phyloP scores from a whole-genome alignment of 2,888 invertebrate species.

The Theretra japonica region DNA sequence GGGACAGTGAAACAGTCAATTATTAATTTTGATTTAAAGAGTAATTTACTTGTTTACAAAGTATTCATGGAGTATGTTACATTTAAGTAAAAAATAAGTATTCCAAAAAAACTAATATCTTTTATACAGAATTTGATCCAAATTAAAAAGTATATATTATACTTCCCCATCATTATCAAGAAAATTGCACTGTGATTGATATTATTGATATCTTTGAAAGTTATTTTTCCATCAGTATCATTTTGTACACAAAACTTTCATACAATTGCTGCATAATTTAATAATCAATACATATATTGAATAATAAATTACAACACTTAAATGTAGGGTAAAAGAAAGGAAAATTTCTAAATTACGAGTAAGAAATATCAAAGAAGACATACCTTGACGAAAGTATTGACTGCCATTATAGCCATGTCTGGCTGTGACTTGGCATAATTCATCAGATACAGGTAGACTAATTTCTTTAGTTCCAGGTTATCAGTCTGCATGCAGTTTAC shows the following conservation, averaged over 20 bases:
- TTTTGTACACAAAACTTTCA: neutral
- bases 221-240: neutral
- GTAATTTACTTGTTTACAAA: too few relatives aligned
- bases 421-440: constrained; percentile 99
- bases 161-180: too few relatives aligned
- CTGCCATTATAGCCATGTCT: constrained; percentile 99
- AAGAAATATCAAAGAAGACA: constrained; percentile 45
- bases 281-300: too few relatives aligned
- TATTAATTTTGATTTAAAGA: too few relatives aligned
- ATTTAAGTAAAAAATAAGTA: too few relatives aligned
- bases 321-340: neutral
- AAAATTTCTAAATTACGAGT: neutral
- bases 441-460: constrained; percentile 99
- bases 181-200: too few relatives aligned
- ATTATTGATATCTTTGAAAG: neutral
- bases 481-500: constrained; percentile 99
- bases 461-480: constrained; percentile 98
- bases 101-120: too few relatives aligned
- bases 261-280: too few relatives aligned
- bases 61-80: too few relatives aligned
- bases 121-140: neutral
- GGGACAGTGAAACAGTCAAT: too few relatives aligned
- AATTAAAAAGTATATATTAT: too few relatives aligned
- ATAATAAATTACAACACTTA: too few relatives aligned
- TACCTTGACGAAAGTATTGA: constrained; percentile 99